Evolutionary conservation across 2,888 invertebrate species (phyloP), one percentile per base, ranked within the genome.

Genomic region (Ichneumoninae sp.): DNA sequence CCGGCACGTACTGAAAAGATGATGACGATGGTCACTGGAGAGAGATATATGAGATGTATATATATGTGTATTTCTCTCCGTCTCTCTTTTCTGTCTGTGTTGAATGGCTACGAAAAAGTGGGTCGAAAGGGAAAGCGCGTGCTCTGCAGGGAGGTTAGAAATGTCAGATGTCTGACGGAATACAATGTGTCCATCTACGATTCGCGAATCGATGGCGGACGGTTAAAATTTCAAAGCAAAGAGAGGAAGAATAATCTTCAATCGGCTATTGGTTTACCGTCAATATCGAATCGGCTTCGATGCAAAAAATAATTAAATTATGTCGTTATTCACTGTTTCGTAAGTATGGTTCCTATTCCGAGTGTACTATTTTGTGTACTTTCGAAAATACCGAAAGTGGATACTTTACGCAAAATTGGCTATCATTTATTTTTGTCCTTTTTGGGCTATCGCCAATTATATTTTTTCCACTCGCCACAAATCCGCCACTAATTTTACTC

Each of bases 91-190:
- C 60, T 33, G 30, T 63, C 63, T 63, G 16, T 36, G 79, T 80
- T 83, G 76, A 79, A 85, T 83, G 80, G 82, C 68, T 83, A 16
- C 66, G 76, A 73, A 85, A 85, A 87, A 87, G 86, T 87, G 85
- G 87, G 87, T 87, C 87, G 87, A 87, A 87, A 86, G 87, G 87
- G 87, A 87, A 87, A 87, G 87, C 85, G 75, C 68, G 82, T 80
- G 81, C 79, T 83, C 76, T 65, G 76, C 44, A 68, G 68, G 71
- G 75, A 75, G 65, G 83, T 85, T 86, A 86, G 86, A 86, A 83
- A 85, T 85, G 82, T 85, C 85, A 85, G 83, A 85, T 71, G 78
- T 83, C 82, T 76, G 82, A 81, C 36, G 76, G 60, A 68, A 80
- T 76, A 80, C 76, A 65, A 66, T 66, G 76, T 76, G 44, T 76